Evolutionary conservation across 2,113 vertebrate species (phyloP), one percentile per base, ranked within the genome.

Genomic region (Chaetodon trifascialis): DNA sequence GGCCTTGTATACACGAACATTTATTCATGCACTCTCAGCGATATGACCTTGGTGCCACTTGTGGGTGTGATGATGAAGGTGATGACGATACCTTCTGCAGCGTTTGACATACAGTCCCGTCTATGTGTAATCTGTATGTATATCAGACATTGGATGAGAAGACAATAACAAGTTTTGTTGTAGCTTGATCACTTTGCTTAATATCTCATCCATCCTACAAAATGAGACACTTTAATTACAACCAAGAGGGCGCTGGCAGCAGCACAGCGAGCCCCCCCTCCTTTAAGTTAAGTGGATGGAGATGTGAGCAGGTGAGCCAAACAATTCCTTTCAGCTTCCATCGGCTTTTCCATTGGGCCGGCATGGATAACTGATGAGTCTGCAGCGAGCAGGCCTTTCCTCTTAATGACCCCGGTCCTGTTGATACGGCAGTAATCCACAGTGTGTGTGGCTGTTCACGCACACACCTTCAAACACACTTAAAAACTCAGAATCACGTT

Each of bases 301-400:
- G 38, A 56, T 74, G 25, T 63, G 62, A 71, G 77, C 21, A n/a
- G 46, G 51, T 42, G 79, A 86, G 81, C 84, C 85, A 90, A 83
- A 83, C 68, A 16, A 7, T 64, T 54, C 12, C 56, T 76, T 74
- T 86, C 76, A 79, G 80, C 78, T 75, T 49, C 58, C 64, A 82
- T 63, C 38, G 54, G 62, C 85, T 63, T 76, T 85, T 87, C 66
- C 51, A 34, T 51, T 52, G 30, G 64, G 14, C 25, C 14, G 17
- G 40, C 12, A 1, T 9, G 51, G 69, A 86, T 76, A 94, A 87
- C 79, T 64, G 83, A 87, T 88, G 89, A 91, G 49, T 85, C 79
- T 75, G 85, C 89, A 86, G 15, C 40, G 68, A 67, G 56, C 79
- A 51, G 64, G 52, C 71, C 56, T 66, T 73, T 69, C 40, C 23